Percentiles rank a stretch among this genome's conserved stretches.
phyloP scores from a whole-genome alignment of 2,113 vertebrate species.

The Lamprotornis superbus region DNA sequence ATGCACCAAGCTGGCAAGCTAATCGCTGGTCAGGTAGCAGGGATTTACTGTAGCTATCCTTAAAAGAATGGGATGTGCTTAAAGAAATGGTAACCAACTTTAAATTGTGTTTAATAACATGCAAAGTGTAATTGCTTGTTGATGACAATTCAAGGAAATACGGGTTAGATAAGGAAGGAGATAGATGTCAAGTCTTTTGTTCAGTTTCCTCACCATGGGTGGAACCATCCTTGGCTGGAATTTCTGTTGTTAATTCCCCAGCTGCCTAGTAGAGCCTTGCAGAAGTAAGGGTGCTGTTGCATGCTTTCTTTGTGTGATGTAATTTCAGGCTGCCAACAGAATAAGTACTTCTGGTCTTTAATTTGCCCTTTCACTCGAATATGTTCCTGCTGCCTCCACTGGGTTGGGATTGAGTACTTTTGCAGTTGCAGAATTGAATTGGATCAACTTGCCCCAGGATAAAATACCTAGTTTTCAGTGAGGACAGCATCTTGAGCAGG shows the following conservation, averaged over 20 bases:
- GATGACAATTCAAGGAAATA: constrained; percentile 57
- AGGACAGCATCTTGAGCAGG: neutral
- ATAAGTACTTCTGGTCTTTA: neutral
- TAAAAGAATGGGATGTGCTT: neutral
- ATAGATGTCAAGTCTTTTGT: constrained; percentile 55
- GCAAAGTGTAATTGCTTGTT: neutral
- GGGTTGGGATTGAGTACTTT: neutral
- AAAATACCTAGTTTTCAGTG: neutral
- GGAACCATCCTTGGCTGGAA: constrained; percentile 45
- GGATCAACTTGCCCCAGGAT: neutral
- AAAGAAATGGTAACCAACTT: neutral
- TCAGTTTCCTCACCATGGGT: constrained; percentile 50
- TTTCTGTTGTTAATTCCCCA: constrained; percentile 20
- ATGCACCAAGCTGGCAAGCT: neutral
- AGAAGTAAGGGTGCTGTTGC: neutral
- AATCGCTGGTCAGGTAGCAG: neutral
- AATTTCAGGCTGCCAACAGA: neutral
- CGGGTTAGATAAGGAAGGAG: constrained; percentile 25
- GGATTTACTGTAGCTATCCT: neutral
- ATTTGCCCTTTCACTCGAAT: neutral
- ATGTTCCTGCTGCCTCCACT: neutral
- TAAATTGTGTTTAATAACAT: constrained; percentile 17
- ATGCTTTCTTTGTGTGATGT: neutral
- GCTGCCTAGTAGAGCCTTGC: neutral
- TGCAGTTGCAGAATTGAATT: neutral